Evolutionary conservation across 2,113 vertebrate genomes (phyloP).

Genomic region (Thymallus thymallus): DNA sequence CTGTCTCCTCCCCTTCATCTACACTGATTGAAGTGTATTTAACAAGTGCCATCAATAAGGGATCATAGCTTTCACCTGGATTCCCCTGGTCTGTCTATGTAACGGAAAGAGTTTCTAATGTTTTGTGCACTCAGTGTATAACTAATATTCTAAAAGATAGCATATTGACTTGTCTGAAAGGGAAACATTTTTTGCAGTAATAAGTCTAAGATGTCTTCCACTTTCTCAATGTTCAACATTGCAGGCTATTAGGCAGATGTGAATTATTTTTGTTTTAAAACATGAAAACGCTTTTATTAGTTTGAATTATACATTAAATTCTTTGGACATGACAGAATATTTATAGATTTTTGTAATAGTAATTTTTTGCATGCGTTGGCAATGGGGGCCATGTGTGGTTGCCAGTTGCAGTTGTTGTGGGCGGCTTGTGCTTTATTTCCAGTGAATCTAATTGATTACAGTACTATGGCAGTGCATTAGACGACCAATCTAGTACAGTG

Average conservation of each 20-base stretch:
- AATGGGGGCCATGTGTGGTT: conserved; percentile 8
- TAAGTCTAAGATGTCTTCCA: background rate
- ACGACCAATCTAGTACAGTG: conserved; percentile 13
- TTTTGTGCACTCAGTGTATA: too few relatives aligned
- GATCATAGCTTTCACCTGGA: too few relatives aligned
- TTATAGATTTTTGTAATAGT: conserved; percentile 12
- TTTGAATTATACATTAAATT: background rate
- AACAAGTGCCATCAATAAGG: too few relatives aligned
- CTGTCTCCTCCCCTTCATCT: too few relatives aligned
- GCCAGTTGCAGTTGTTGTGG: conserved; percentile 39
- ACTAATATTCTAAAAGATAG: background rate
- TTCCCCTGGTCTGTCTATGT: too few relatives aligned
- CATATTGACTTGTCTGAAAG: too few relatives aligned
- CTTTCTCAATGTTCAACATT: background rate
- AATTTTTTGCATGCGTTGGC: conserved; percentile 36
- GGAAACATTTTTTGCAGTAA: background rate
- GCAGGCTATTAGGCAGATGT: background rate
- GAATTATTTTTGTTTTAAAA: background rate
- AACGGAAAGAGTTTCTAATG: too few relatives aligned
- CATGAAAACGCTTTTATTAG: background rate
- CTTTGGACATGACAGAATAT: conserved; percentile 2
- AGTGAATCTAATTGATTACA: conserved; percentile 44
- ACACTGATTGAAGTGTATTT: too few relatives aligned
- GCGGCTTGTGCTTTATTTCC: conserved; percentile 41
- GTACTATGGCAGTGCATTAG: conserved; percentile 34